Conservation (phyloP, 2,888 invertebrate species). For the Hyposoter dolosus region DNA sequence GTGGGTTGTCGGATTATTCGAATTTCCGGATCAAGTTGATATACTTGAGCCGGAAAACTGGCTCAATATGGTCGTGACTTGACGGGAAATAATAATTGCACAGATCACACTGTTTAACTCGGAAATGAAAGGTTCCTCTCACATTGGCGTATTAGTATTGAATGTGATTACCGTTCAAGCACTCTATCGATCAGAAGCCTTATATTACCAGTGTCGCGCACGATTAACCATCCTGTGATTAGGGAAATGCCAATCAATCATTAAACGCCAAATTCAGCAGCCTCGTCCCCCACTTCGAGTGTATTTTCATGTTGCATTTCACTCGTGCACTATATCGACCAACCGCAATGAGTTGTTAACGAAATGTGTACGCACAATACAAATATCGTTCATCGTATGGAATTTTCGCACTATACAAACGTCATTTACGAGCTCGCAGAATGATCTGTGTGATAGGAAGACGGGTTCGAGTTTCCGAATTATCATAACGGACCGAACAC, state of each 20-base stretch:
- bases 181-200: background rate
- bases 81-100: background rate
- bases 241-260: constrained; percentile 39
- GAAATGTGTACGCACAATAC: background rate
- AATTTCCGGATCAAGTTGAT: constrained; percentile 5
- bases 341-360: background rate
- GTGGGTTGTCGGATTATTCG: background rate
- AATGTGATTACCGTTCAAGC: background rate
- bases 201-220: constrained; percentile 10
- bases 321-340: background rate
- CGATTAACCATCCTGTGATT: constrained; percentile 30
- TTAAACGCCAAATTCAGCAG: constrained; percentile 38
- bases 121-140: constrained; percentile 5
- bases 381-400: background rate
- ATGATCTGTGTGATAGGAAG: background rate
- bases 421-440: background rate
- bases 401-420: background rate
- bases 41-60: background rate
- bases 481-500: background rate
- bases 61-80: background rate
- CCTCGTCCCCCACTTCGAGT: background rate
- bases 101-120: background rate
- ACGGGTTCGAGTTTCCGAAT: background rate
- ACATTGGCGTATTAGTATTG: background rate
- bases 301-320: constrained; percentile 15